Percentiles rank a stretch among this genome's conserved stretches.
Conservation (phyloP, 2,888 invertebrate genomes). For the Lissonota sp. region DNA sequence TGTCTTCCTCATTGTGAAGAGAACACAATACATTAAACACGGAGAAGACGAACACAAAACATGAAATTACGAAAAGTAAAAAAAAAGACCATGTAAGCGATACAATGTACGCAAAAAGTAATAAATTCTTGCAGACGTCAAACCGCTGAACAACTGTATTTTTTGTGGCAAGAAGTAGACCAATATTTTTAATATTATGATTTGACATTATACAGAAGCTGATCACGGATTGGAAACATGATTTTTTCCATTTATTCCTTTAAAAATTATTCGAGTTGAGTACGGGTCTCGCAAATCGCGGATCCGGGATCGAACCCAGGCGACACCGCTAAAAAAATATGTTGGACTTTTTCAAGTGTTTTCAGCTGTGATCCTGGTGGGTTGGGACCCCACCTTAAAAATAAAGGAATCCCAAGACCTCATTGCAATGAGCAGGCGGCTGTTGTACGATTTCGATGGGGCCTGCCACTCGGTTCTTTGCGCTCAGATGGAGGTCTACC, state of each 20-base stretch:
- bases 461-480: too few species aligned
- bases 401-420: too few species aligned
- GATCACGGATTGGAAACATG: not conserved
- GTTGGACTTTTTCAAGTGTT: too few species aligned
- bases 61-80: conserved; percentile 3
- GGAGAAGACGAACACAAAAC: not conserved
- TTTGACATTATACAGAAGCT: not conserved
- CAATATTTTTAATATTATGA: not conserved
- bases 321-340: too few species aligned
- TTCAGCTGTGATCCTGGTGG: too few species aligned
- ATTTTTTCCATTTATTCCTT: conserved; percentile 2
- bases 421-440: too few species aligned
- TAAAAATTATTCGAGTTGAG: not conserved
- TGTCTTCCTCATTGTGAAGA: not conserved
- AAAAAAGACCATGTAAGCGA: not conserved
- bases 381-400: too few species aligned
- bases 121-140: not conserved
- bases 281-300: too few species aligned
- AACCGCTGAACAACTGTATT: not conserved
- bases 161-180: not conserved
- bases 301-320: too few species aligned
- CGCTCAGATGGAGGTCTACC: too few species aligned
- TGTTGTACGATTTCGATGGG: too few species aligned
- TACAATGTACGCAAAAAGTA: conserved; percentile 1
- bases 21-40: not conserved